Percentiles rank a stretch among this genome's conserved stretches.
phyloP scores from a whole-genome alignment of 37 sponge, comb jelly and placozoan species.

The Haliclona indistincta region DNA sequence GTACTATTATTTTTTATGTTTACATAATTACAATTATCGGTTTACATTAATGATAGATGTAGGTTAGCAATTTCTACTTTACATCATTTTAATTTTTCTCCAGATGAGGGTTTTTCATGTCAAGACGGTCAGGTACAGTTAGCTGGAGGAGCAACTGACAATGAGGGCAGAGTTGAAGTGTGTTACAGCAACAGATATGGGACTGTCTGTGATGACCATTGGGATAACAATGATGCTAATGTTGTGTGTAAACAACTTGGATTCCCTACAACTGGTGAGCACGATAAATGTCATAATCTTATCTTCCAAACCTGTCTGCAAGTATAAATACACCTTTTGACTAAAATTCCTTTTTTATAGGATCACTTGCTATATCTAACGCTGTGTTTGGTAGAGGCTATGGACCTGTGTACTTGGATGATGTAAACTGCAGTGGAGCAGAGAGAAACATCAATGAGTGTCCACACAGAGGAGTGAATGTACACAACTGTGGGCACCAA shows the following conservation, averaged over 20 bases:
- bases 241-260: slow-evolving; percentile 75
- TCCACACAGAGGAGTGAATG: background rate
- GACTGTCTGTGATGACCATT: slow-evolving; percentile 39
- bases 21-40: no score
- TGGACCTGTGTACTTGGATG: slow-evolving; percentile 41
- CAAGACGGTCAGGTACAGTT: slow-evolving; percentile 25
- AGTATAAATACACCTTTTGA: background rate
- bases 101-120: slow-evolving; percentile 10
- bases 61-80: no score
- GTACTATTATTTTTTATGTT: no score
- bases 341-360: background rate
- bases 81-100: background rate
- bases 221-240: slow-evolving; percentile 39
- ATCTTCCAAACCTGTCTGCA: background rate
- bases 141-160: slow-evolving; percentile 22
- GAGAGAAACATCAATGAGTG: slow-evolving; percentile 29
- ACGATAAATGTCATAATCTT: background rate
- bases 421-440: slow-evolving; percentile 43
- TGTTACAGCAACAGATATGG: slow-evolving; percentile 60
- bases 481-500: slow-evolving; percentile 35
- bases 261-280: slow-evolving; percentile 6
- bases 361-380: background rate
- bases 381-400: slow-evolving; percentile 30
- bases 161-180: slow-evolving; percentile 58
- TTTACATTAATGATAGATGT: no score